Base-by-base conservation (phyloP, 2,888 invertebrate species). In the Alitta virens region DNA sequence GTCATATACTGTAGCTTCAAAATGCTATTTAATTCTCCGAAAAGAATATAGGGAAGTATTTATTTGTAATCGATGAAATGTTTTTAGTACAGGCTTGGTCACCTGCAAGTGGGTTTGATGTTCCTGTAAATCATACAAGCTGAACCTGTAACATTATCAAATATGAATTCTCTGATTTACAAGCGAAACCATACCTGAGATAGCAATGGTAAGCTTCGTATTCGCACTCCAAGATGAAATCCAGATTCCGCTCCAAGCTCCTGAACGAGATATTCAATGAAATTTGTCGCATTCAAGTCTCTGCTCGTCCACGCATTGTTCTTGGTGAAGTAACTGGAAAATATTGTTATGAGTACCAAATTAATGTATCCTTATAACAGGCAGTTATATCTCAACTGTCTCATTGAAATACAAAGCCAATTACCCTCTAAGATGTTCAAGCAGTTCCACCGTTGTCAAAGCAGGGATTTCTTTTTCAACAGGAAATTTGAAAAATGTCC, bases 401-500 rank as follows among this genome's bases (percentile, higher is more conserved):
- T n/a, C n/a, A n/a, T n/a, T n/a, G n/a, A n/a, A n/a, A n/a, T n/a
- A n/a, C n/a, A n/a, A n/a, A n/a, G n/a, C n/a, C n/a, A n/a, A n/a
- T n/a, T 54, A 54, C 18, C 63, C 57, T 56, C 68, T 55, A 26
- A 67, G 55, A 49, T 73, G 69, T 25, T 74, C 71, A 54, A 77
- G 56, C 14, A 80, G 64, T 60, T 77, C 77, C 23, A 72, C 63
- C 5, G 76, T 75, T 1, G 73, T 71, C n/a, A 80, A 74, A 38
- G 75, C 70, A 18, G 74, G 76, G 46, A 78, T 72, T 21, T 71
- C 73, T 26, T 65, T 64, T 56, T 76, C 74, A 27, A 69, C 66
- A 3, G 78, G 77, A 60, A 77, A 74, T 54, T 75, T 74, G 69
- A 80, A 80, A 65, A 71, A 64, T 27, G 75, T 69, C 53, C 69